phyloP scores from a whole-genome alignment of 2,797 vertebrate species.

The Gobio occitaniae region DNA sequence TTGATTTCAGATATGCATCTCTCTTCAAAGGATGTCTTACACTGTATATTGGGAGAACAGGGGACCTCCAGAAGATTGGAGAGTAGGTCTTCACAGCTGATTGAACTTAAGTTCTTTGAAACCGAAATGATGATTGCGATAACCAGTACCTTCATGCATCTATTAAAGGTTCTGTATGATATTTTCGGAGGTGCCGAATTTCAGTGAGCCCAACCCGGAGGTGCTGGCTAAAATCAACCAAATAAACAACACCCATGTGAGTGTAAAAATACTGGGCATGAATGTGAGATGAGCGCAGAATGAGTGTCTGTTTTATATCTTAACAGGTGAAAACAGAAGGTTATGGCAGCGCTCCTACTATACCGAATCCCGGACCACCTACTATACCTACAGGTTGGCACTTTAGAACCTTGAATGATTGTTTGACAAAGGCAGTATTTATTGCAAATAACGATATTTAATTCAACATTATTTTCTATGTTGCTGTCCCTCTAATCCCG shows the following conservation, averaged over 20 bases:
- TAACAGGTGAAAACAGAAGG: conserved; percentile 78
- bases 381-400: conserved; percentile 77
- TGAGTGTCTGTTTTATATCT: not conserved
- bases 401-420: not conserved
- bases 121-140: not conserved
- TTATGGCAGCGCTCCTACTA: conserved; percentile 75
- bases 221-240: conserved; percentile 72
- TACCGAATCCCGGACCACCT: conserved; percentile 75
- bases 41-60: conserved; percentile 85
- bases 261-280: conserved; percentile 48
- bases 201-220: conserved; percentile 85
- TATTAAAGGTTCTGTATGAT: conserved; percentile 86
- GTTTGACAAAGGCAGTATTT: not conserved
- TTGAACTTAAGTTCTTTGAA: not conserved
- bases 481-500: no score
- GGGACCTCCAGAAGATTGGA: conserved; percentile 87
- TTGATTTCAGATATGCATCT: conserved; percentile 80
- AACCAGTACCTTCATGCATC: not conserved
- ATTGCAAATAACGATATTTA: not conserved
- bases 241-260: conserved; percentile 78
- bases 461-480: not conserved
- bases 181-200: conserved; percentile 88
- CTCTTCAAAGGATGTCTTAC: conserved; percentile 89
- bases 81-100: conserved; percentile 76
- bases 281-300: not conserved